Evolutionary conservation across 2,888 invertebrate genomes (phyloP).

Genomic region (Dilophus febrilis): DNA sequence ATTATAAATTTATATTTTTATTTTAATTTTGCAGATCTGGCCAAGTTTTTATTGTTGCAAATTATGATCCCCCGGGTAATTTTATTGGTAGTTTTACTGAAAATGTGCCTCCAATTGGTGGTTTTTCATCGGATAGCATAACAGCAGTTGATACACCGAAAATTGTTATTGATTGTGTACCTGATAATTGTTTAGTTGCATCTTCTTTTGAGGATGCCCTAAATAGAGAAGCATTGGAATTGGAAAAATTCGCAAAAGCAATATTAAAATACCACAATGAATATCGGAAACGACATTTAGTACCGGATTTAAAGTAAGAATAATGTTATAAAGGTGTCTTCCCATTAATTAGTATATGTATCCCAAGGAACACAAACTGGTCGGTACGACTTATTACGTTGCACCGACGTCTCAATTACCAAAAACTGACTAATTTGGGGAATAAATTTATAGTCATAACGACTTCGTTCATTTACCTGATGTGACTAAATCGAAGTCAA

Average conservation of each 20-base stretch:
- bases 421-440: too few species aligned
- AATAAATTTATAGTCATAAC: too few species aligned
- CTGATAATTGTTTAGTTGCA: constrained; percentile 7
- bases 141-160: constrained; percentile 12
- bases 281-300: constrained; percentile 39
- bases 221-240: constrained; percentile 2
- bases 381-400: too few species aligned
- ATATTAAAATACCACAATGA: constrained; percentile 42
- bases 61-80: constrained; percentile 80
- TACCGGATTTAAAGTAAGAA: constrained; percentile 35
- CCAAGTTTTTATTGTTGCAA: constrained; percentile 68
- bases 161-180: constrained; percentile 15
- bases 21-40: constrained; percentile 52
- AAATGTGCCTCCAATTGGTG: constrained; percentile 47
- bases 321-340: too few species aligned
- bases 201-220: constrained; percentile 3
- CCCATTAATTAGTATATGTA: too few species aligned
- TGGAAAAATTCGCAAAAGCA: constrained; percentile 29
- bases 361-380: too few species aligned
- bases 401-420: too few species aligned
- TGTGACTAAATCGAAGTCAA: too few species aligned
- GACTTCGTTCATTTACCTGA: too few species aligned
- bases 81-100: constrained; percentile 57
- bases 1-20: background rate
- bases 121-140: constrained; percentile 12